A percentile compares a stretch with the other conserved stretches of the same genome.
Evolutionary conservation across 53 echinoderm and acorn worm genomes (phyloP).

Genomic region (Zoroaster sp.): DNA sequence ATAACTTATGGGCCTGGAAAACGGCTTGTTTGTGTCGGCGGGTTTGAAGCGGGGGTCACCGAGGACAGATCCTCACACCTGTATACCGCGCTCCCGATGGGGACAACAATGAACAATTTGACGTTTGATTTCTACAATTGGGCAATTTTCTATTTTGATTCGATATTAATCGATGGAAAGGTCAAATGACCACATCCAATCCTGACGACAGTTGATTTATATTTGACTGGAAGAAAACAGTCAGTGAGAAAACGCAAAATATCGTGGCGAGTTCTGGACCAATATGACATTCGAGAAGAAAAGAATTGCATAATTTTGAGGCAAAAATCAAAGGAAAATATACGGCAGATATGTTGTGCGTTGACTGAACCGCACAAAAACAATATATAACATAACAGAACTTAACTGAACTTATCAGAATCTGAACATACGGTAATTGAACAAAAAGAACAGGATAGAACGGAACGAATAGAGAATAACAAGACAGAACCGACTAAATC

Average conservation of each 20-base stretch:
- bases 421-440: no score
- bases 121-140: constrained; percentile 44
- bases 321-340: no score
- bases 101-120: constrained; percentile 24
- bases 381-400: no score
- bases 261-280: no score
- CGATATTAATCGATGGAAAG: background rate
- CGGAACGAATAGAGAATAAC: no score
- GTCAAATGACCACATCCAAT: background rate
- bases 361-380: background rate
- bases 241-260: background rate
- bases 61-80: constrained; percentile 45
- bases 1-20: constrained; percentile 35
- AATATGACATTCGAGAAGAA: no score
- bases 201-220: no score
- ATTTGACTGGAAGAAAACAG: background rate
- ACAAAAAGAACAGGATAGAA: no score
- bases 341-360: no score
- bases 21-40: constrained; percentile 20
- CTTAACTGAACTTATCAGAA: no score
- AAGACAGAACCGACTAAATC: no score
- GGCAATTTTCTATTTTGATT: constrained; percentile 7
- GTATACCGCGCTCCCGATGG: constrained; percentile 14
- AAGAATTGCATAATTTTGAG: no score
- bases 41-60: constrained; percentile 7